Evolutionary conservation across 2,888 invertebrate species (phyloP).

Genomic region (Platypus cylindrus): DNA sequence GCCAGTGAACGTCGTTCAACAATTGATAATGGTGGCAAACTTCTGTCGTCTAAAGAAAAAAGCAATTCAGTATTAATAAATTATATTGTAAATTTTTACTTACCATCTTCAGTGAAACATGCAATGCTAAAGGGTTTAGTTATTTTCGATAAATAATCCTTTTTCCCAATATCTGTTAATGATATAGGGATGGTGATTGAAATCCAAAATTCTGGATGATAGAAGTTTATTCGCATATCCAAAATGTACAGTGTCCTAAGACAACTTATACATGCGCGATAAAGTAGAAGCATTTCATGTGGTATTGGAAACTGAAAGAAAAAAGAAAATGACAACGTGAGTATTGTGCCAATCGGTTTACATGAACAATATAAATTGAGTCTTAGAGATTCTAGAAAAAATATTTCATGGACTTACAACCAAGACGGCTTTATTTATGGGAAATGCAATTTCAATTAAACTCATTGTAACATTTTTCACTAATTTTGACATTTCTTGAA

Average conservation of each 20-base stretch:
- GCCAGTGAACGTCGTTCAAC: constrained; percentile 80
- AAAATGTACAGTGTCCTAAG: constrained; percentile 58
- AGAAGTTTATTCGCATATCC: constrained; percentile 71
- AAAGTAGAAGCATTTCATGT: constrained; percentile 31
- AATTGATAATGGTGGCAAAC: constrained; percentile 73
- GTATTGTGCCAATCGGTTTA: background rate
- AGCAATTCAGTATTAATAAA: background rate
- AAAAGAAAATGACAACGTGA: too few species aligned
- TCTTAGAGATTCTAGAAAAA: too few species aligned
- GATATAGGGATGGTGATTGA: constrained; percentile 33
- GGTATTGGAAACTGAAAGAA: constrained; percentile 22
- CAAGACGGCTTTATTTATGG: too few species aligned
- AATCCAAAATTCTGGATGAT: constrained; percentile 37
- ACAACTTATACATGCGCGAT: constrained; percentile 29
- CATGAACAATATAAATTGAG: background rate
- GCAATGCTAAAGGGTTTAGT: constrained; percentile 26
- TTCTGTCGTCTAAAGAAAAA: constrained; percentile 43
- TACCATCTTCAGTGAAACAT: background rate
- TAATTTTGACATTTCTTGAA: constrained; percentile 31
- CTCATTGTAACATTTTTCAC: constrained; percentile 30
- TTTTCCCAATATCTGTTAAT: constrained; percentile 28
- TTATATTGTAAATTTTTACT: background rate
- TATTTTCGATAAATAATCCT: constrained; percentile 32
- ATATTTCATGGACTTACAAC: too few species aligned
- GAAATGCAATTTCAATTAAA: constrained; percentile 34